These are phyloP conservation scores for Eclectus roratus DNA, from an alignment of 2,113 vertebrate species.

Conservation along the genomic window DNA sequence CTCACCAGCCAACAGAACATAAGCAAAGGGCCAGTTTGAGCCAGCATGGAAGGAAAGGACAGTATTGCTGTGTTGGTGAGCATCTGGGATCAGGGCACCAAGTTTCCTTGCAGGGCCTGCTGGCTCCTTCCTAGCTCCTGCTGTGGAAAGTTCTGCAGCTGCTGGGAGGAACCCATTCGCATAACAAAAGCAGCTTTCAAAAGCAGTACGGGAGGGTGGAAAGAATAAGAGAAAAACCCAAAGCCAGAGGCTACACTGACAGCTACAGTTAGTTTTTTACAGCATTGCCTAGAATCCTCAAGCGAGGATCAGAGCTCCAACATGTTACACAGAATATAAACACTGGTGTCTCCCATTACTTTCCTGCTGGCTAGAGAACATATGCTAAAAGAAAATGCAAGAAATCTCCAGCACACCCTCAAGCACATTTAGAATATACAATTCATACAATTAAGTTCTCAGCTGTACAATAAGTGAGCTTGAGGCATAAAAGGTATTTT, in stretches of 20 bases:
- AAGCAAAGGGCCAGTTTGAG: neutral
- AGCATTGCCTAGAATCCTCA: neutral
- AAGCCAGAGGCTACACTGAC: neutral
- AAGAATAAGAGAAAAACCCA: conserved; percentile 4
- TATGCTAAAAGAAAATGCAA: neutral
- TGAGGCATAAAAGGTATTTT: neutral
- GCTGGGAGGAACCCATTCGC: conserved; percentile 50
- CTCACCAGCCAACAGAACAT: neutral
- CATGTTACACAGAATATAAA: rapidly evolving
- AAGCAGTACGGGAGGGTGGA: neutral
- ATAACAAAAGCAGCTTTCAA: conserved; percentile 57
- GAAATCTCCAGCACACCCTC: neutral
- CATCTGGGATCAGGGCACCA: neutral
- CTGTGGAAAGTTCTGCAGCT: conserved; percentile 51
- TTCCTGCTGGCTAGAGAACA: neutral
- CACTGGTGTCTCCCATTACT: neutral
- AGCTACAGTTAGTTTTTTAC: neutral
- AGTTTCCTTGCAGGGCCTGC: neutral
- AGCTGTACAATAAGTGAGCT: neutral
- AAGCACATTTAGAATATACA: neutral
- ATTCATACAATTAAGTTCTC: neutral
- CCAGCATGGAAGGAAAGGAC: neutral
- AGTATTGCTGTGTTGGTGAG: neutral
- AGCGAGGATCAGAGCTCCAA: neutral
- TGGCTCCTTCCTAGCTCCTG: conserved; percentile 9